Evolutionary conservation across 2,888 invertebrate genomes (phyloP).

Genomic region (Monochamus alternatus): DNA sequence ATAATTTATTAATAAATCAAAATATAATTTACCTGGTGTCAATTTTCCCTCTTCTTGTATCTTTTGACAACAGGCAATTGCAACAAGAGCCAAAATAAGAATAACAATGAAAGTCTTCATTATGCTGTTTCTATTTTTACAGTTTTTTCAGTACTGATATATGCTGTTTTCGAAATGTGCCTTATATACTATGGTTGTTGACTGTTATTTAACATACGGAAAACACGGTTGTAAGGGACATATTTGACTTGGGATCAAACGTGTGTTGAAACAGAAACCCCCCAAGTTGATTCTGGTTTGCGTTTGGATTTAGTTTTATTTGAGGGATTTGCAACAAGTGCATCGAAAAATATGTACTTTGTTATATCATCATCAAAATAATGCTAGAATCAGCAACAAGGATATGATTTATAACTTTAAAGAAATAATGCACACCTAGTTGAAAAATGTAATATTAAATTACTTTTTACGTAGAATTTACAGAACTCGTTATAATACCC

Average conservation of each 20-base stretch:
- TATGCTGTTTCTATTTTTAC: not conserved
- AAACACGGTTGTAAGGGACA: not conserved
- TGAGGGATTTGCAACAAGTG: not conserved
- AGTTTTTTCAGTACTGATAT: not conserved
- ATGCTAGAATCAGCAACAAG: too few species aligned
- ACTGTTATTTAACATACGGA: not conserved
- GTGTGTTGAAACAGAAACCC: not conserved
- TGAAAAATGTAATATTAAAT: too few species aligned
- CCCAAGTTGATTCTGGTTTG: conserved; percentile 1
- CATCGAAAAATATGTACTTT: not conserved
- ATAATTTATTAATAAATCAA: not conserved
- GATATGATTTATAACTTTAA: too few species aligned
- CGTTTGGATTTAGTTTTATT: not conserved
- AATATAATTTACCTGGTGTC: conserved; percentile 27
- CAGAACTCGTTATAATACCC: too few species aligned
- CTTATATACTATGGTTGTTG: conserved; percentile 7
- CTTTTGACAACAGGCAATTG: conserved; percentile 24
- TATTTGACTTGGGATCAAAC: conserved; percentile 17
- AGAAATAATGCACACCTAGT: too few species aligned
- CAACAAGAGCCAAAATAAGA: conserved; percentile 19
- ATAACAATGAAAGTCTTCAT: conserved; percentile 28
- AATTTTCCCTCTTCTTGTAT: conserved; percentile 15
- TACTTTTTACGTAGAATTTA: too few species aligned
- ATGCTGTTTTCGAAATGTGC: not conserved
- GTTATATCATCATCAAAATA: not conserved